These are phyloP conservation scores for Pteropus rufus DNA, from an alignment of 2,797 vertebrate species.

Conservation along the genomic window DNA sequence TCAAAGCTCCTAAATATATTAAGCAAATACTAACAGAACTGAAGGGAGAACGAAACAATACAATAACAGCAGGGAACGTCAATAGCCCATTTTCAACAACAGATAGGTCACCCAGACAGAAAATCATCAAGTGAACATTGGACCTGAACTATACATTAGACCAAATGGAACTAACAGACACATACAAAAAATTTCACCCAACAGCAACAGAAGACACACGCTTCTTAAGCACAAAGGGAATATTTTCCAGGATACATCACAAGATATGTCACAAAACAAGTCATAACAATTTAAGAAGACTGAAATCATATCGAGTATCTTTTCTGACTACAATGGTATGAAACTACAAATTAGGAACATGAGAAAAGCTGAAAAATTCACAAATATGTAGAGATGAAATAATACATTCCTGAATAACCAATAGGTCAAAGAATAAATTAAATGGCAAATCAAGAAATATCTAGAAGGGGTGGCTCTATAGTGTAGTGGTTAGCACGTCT, in stretches of 20 bases:
- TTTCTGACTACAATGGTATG: background rate
- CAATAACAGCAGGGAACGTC: background rate
- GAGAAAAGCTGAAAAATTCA: background rate
- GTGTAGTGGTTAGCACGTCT: too few species aligned
- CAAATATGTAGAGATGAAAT: background rate
- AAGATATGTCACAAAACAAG: background rate
- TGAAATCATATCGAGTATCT: background rate
- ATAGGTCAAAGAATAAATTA: background rate
- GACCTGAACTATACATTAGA: background rate
- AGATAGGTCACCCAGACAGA: background rate
- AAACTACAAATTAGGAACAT: background rate
- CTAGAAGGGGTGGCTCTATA: too few species aligned
- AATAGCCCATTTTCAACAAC: background rate
- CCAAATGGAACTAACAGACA: background rate
- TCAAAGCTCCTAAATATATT: background rate
- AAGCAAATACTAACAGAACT: background rate
- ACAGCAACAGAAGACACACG: background rate
- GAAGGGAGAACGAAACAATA: background rate
- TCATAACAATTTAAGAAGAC: background rate
- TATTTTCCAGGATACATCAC: background rate
- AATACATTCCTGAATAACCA: background rate
- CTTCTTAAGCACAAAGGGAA: background rate
- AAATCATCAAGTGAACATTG: background rate
- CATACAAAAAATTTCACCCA: background rate
- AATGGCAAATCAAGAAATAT: background rate